Percentiles rank a stretch among this genome's conserved stretches.
phyloP scores from a whole-genome alignment of 2,113 vertebrate species.

The Mugil cephalus region DNA sequence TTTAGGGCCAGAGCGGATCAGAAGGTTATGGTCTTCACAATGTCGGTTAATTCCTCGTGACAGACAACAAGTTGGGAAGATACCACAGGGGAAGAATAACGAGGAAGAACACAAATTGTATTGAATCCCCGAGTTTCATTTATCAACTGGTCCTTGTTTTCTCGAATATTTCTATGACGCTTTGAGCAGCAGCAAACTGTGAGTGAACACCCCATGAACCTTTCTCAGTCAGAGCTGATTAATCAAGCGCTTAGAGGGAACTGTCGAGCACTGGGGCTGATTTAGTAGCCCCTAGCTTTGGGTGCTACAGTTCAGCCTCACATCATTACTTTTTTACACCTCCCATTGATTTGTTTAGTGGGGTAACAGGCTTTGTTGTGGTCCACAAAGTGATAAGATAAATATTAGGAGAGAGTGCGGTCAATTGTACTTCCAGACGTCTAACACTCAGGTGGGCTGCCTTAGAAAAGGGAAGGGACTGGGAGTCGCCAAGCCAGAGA shows the following conservation, averaged over 20 bases:
- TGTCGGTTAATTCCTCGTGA: no score
- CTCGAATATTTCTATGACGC: constrained; percentile 30
- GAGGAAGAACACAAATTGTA: no score
- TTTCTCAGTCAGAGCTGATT: constrained; percentile 54
- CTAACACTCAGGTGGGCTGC: neutral
- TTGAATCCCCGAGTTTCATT: neutral
- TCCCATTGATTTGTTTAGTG: constrained; percentile 78
- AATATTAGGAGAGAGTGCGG: constrained; percentile 39
- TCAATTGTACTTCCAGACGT: constrained; percentile 42
- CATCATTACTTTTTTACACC: constrained; percentile 77
- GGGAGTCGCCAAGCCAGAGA: neutral
- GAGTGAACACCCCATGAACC: constrained; percentile 41
- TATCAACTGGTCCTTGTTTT: constrained; percentile 7
- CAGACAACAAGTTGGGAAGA: no score
- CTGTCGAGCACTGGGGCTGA: constrained; percentile 59
- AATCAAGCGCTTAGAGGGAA: constrained; percentile 72
- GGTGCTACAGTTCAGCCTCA: constrained; percentile 71
- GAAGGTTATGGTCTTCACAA: no score
- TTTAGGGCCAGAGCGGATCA: no score
- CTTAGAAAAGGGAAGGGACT: neutral
- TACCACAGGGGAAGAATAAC: no score
- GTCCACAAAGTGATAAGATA: constrained; percentile 62
- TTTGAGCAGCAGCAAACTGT: constrained; percentile 63
- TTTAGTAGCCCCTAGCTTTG: constrained; percentile 67
- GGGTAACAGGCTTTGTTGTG: constrained; percentile 67